Percentiles rank a stretch among this genome's conserved stretches.
Conservation (phyloP, 2,113 vertebrate genomes). For the Lophius piscatorius region DNA sequence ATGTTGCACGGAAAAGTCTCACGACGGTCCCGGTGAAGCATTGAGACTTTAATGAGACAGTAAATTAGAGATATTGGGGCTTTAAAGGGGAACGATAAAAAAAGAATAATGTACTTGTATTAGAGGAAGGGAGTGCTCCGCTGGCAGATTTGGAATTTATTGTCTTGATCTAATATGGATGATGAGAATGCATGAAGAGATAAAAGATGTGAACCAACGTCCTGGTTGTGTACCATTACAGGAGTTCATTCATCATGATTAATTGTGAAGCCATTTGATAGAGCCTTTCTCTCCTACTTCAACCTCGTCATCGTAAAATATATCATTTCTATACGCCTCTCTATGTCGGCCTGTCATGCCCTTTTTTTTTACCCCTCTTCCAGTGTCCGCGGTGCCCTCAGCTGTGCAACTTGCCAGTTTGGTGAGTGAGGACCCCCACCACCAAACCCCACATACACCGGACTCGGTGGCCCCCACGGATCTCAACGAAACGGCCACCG, state of each 20-base stretch:
- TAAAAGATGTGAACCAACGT: constrained; percentile 31
- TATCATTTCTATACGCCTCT: constrained; percentile 37
- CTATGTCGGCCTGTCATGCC: constrained; percentile 9
- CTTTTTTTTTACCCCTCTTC: neutral
- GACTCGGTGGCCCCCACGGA: constrained; percentile 87
- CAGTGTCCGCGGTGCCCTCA: constrained; percentile 68
- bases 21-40: neutral
- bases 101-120: neutral
- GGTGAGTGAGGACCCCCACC: constrained; percentile 75
- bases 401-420: constrained; percentile 77
- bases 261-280: too few species aligned
- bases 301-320: constrained; percentile 24
- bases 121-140: constrained; percentile 8
- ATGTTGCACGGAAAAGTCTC: neutral
- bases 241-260: constrained; percentile 42
- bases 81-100: constrained; percentile 11
- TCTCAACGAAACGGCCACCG: constrained; percentile 91
- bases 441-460: constrained; percentile 71
- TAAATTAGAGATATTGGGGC: neutral
- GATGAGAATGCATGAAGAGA: constrained; percentile 35
- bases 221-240: constrained; percentile 21
- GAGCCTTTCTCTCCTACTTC: constrained; percentile 22
- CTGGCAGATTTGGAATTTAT: constrained; percentile 2
- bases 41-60: constrained; percentile 5
- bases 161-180: constrained; percentile 23